phyloP scores from a whole-genome alignment of 2,888 invertebrate genomes.

The Zele albiditarsus region DNA sequence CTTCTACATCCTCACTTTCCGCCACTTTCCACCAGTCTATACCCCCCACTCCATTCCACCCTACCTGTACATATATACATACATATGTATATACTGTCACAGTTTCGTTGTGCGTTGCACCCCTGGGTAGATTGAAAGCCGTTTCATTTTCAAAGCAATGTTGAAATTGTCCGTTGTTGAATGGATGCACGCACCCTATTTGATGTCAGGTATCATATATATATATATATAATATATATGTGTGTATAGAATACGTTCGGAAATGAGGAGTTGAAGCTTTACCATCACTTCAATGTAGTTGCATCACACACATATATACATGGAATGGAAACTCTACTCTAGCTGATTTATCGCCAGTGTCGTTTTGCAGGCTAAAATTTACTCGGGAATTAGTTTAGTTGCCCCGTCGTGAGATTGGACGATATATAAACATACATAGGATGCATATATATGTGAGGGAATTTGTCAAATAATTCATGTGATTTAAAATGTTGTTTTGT shows the following conservation, averaged over 20 bases:
- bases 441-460: not conserved
- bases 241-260: not conserved
- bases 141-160: constrained; percentile 3
- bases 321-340: not conserved
- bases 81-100: not conserved
- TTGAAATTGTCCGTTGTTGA: not conserved
- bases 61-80: not conserved
- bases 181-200: constrained; percentile 3
- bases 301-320: not conserved
- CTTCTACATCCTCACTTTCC: constrained; percentile 8
- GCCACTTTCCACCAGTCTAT: constrained; percentile 15
- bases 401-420: constrained; percentile 30
- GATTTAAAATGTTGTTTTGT: not conserved
- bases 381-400: constrained; percentile 42
- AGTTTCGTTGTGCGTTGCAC: not conserved
- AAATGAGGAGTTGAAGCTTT: constrained; percentile 5
- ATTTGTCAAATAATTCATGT: not conserved
- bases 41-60: not conserved
- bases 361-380: constrained; percentile 31
- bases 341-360: constrained; percentile 28
- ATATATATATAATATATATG: not conserved
- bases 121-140: not conserved
- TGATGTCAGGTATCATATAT: constrained; percentile 1
- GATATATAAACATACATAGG: constrained; percentile 11
- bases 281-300: not conserved